Evolutionary conservation across 30 jellyfish, hydroid and myxozoan genomes (phyloP), one percentile per base, ranked within the genome.

Genomic region (Turritopsis rubra): DNA sequence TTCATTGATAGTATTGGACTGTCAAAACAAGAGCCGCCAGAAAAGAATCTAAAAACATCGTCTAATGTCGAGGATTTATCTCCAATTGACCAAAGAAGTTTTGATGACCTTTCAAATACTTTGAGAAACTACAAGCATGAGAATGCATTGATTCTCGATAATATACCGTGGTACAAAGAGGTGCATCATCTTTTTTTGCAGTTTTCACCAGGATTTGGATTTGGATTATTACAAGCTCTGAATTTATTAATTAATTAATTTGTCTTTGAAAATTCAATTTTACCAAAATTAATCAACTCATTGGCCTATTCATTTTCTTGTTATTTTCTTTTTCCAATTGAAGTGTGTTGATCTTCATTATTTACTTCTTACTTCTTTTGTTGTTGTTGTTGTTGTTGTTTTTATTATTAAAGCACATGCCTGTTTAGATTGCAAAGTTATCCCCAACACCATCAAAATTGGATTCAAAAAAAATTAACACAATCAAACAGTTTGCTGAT

Each of bases 401-500:
- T n/a, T n/a, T n/a, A n/a, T n/a, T n/a, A n/a, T n/a, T n/a, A n/a
- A n/a, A n/a, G n/a, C n/a, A n/a, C n/a, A n/a, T n/a, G n/a, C n/a
- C n/a, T 80, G 17, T 80, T 9, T 24, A 80, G 87, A 21, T 80
- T n/a, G 30, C 87, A 31, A 24, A 80, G 7, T 52, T 80, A 30
- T 80, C 81, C 7, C 54, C 52, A 24, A 25, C 29, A 18, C 73
- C 18, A 19, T 52, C 83, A 1, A 21, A 28, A n/a, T 27, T 72
- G 19, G 53, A 52, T 52, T 68, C 71, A 22, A 41, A 75, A 21
- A 52, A 29, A 52, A 81, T 73, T 8, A 65, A 30, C 66, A 76
- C 81, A 71, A 23, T 89, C 24, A 70, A 80, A 30, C 82, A 80
- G 28, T 65, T 84, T 21, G 94, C 94, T 27, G 79, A 53, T 25